Evolutionary conservation across 2,113 vertebrate species (phyloP).

Genomic region (Peucedramus taeniatus): DNA sequence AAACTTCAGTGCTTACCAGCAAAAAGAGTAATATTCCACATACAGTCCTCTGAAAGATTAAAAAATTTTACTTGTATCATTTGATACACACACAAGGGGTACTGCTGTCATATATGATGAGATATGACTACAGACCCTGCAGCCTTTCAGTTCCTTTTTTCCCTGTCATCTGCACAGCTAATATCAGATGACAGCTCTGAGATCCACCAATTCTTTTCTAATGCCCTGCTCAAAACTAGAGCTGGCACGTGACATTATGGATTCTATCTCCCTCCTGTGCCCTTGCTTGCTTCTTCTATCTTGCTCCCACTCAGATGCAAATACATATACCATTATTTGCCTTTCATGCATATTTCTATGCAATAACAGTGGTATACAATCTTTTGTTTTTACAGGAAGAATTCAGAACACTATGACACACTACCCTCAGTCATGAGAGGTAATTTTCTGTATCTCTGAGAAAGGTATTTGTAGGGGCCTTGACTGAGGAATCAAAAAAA

Average conservation of each 20-base stretch:
- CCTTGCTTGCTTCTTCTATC: neutral
- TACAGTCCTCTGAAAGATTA: neutral
- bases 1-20: neutral
- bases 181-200: neutral
- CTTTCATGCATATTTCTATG: neutral
- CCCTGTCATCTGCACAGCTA: neutral
- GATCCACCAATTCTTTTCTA: conserved; percentile 10
- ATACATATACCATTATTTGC: neutral
- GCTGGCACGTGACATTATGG: neutral
- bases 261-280: neutral
- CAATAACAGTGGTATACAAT: neutral
- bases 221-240: neutral
- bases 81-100: neutral
- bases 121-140: neutral
- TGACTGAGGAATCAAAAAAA: neutral
- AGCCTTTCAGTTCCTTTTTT: neutral
- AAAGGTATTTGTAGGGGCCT: neutral
- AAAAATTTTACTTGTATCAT: neutral
- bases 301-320: neutral
- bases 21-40: fast-evolving
- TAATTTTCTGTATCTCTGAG: neutral
- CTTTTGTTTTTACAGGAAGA: neutral
- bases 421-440: neutral
- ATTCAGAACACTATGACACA: neutral
- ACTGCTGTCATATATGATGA: neutral